phyloP scores from a whole-genome alignment of 2,113 vertebrate species.

The Gobius niger region DNA sequence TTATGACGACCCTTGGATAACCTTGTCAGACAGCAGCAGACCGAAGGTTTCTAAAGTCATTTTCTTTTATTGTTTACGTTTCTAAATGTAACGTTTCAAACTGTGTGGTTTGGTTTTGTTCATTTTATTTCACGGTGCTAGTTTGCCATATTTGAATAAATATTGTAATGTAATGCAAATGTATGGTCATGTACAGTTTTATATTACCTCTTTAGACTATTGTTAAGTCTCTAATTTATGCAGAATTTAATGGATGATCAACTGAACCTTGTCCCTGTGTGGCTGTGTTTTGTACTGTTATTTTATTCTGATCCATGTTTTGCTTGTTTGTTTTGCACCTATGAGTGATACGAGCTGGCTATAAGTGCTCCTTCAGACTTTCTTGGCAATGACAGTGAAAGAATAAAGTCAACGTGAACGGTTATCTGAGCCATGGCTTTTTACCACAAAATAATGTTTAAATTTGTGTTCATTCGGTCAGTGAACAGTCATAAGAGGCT shows the following conservation, averaged over 20 bases:
- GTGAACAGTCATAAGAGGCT: not conserved
- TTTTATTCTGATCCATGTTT: constrained; percentile 56
- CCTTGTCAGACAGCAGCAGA: constrained; percentile 13
- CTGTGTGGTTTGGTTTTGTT: constrained; percentile 52
- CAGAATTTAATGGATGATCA: constrained; percentile 70
- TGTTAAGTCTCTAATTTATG: constrained; percentile 73
- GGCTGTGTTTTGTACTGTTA: constrained; percentile 67
- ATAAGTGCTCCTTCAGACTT: constrained; percentile 43
- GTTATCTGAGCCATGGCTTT: constrained; percentile 60
- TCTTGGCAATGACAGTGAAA: constrained; percentile 61
- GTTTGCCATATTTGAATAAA: constrained; percentile 71
- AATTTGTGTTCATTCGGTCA: constrained; percentile 2
- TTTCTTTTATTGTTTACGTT: constrained; percentile 47
- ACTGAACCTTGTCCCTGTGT: constrained; percentile 64
- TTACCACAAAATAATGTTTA: constrained; percentile 35
- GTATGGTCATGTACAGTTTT: constrained; percentile 80
- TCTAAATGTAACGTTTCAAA: constrained; percentile 50
- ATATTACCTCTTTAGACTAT: constrained; percentile 72
- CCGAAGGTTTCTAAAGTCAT: constrained; percentile 24
- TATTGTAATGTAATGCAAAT: constrained; percentile 77
- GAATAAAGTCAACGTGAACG: constrained; percentile 70
- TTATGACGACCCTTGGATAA: constrained; percentile 26
- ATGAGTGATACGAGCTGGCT: constrained; percentile 52
- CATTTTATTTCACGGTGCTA: constrained; percentile 69
- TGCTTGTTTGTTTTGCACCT: constrained; percentile 59